These are phyloP conservation scores for Leiothrix lutea DNA, from an alignment of 2,113 vertebrate species.

Conservation along the genomic window DNA sequence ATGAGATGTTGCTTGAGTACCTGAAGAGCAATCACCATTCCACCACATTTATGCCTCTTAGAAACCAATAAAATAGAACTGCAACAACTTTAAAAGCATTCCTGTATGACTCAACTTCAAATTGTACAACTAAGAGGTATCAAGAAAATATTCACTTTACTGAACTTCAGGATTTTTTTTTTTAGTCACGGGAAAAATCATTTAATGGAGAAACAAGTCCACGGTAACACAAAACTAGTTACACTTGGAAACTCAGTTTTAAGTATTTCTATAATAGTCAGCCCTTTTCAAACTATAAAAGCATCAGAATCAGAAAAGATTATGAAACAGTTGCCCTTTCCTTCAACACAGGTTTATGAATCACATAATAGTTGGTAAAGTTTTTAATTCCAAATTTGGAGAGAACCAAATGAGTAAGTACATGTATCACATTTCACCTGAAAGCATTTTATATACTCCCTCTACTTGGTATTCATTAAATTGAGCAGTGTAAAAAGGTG, in stretches of 20 bases:
- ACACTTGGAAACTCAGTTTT: neutral
- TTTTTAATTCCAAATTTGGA: slow-evolving; percentile 1
- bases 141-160: neutral
- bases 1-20: neutral
- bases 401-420: neutral
- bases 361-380: neutral
- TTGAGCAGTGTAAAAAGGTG: neutral
- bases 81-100: neutral
- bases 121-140: neutral
- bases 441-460: neutral
- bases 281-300: neutral
- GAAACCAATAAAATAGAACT: neutral
- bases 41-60: neutral
- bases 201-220: neutral
- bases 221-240: neutral
- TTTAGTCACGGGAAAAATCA: neutral
- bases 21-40: neutral
- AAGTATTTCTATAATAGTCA: neutral
- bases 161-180: neutral
- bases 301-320: neutral
- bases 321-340: neutral
- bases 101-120: neutral
- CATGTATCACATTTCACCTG: neutral
- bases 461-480: neutral
- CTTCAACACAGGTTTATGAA: neutral